Evolutionary conservation across 1,140 invertebrate genomes (phyloP).

Genomic region (Leptopilina clavipes): DNA sequence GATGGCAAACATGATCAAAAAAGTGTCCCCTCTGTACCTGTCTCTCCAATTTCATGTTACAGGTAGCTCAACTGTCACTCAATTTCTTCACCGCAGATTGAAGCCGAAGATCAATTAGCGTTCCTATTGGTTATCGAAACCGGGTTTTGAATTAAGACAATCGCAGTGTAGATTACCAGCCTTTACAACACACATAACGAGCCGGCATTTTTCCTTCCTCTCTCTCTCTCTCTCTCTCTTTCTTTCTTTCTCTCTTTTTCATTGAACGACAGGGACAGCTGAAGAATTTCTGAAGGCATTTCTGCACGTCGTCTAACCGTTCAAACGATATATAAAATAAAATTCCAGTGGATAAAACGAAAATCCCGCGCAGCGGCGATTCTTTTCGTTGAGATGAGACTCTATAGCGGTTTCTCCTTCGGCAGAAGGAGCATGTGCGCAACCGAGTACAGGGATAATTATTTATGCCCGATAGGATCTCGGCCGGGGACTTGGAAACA

Average conservation of each 20-base stretch:
- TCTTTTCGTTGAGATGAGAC: constrained; percentile 40
- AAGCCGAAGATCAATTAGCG: too few relatives aligned
- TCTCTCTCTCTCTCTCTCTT: too few relatives aligned
- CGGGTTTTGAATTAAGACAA: too few relatives aligned
- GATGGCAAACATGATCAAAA: too few relatives aligned
- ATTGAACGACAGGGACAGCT: constrained; percentile 21
- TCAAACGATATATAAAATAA: constrained; percentile 44
- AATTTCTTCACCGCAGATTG: too few relatives aligned
- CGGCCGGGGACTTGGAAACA: constrained; percentile 68
- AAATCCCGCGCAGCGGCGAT: constrained; percentile 56
- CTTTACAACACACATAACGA: too few relatives aligned
- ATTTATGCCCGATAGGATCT: constrained; percentile 75
- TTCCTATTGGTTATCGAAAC: too few relatives aligned
- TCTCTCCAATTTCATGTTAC: too few relatives aligned
- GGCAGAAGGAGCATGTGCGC: constrained; percentile 55
- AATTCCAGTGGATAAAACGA: constrained; percentile 57
- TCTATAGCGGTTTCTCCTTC: constrained; percentile 36
- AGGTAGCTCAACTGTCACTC: too few relatives aligned
- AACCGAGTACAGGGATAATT: constrained; percentile 70
- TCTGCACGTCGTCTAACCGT: constrained; percentile 44
- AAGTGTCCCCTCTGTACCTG: too few relatives aligned
- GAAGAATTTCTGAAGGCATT: constrained; percentile 50
- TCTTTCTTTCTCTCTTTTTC: too few relatives aligned
- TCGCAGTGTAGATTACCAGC: too few relatives aligned
- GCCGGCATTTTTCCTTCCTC: constrained; percentile 39